Evolutionary conservation across 2,113 vertebrate species (phyloP).

Genomic region (Nothoprocta perdicaria): DNA sequence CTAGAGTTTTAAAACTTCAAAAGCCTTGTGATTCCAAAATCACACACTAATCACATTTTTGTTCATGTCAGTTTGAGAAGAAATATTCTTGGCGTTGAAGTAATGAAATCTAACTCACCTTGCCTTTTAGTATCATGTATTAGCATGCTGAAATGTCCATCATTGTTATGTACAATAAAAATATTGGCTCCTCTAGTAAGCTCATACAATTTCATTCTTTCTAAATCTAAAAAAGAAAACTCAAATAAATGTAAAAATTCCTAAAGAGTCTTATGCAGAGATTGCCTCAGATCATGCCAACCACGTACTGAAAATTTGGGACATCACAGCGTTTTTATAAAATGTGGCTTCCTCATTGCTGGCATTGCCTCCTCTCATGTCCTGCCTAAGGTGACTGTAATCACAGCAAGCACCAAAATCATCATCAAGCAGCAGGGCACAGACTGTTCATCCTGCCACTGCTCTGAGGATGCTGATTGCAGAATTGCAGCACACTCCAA

Average conservation of each 20-base stretch:
- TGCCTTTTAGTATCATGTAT: background rate
- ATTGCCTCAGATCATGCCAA: background rate
- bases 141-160: background rate
- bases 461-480: background rate
- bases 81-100: background rate
- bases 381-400: background rate
- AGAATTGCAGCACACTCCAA: rapidly evolving
- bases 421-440: background rate
- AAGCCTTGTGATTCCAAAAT: background rate
- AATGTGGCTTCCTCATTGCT: background rate
- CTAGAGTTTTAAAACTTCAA: no score
- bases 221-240: background rate
- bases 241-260: background rate
- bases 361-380: background rate
- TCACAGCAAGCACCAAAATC: background rate
- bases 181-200: background rate
- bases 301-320: background rate
- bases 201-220: background rate
- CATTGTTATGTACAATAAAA: background rate
- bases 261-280: background rate
- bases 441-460: background rate
- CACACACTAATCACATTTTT: background rate
- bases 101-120: background rate
- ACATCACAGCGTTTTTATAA: background rate
- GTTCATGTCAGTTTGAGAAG: background rate